Evolutionary conservation across 1,140 invertebrate species (phyloP).

Genomic region (Drosophila seguyi): DNA sequence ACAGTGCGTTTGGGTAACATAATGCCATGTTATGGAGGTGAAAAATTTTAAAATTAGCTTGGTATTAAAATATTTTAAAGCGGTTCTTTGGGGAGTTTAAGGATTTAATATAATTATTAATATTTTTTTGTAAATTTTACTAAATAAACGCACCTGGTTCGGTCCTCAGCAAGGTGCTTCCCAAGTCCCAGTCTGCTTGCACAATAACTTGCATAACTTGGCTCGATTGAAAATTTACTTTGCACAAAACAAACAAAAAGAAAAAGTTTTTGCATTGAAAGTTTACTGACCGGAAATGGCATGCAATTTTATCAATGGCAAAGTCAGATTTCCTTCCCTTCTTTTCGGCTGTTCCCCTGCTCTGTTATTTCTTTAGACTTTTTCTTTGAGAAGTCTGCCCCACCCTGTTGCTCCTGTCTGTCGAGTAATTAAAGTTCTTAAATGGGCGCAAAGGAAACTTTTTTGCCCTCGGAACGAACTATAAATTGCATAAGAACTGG

Average conservation of each 20-base stretch:
- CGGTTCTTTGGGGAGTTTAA: too few relatives aligned
- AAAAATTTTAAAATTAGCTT: too few relatives aligned
- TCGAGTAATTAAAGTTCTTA: constrained; percentile 68
- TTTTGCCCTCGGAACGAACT: constrained; percentile 36
- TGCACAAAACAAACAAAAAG: constrained; percentile 19
- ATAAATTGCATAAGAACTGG: constrained; percentile 64
- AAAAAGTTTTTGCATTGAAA: constrained; percentile 66
- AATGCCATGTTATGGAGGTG: too few relatives aligned
- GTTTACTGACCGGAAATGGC: constrained; percentile 82
- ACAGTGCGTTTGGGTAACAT: not conserved
- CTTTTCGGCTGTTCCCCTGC: constrained; percentile 1
- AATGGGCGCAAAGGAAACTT: constrained; percentile 54
- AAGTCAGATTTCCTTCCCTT: constrained; percentile 12
- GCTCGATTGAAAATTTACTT: constrained; percentile 53
- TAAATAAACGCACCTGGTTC: constrained; percentile 9
- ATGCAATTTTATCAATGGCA: constrained; percentile 75
- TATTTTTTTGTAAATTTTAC: not conserved
- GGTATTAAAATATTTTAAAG: too few relatives aligned
- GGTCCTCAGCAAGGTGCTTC: not conserved
- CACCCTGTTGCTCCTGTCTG: constrained; percentile 35
- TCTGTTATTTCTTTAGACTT: not conserved
- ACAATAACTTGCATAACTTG: constrained; percentile 63
- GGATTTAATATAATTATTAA: too few relatives aligned
- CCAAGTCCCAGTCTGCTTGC: constrained; percentile 4
- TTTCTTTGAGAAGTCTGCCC: not conserved